Percentiles rank a stretch among this genome's conserved stretches.
phyloP scores from a whole-genome alignment of 1,140 invertebrate species.

The Pteromalus puparum region DNA sequence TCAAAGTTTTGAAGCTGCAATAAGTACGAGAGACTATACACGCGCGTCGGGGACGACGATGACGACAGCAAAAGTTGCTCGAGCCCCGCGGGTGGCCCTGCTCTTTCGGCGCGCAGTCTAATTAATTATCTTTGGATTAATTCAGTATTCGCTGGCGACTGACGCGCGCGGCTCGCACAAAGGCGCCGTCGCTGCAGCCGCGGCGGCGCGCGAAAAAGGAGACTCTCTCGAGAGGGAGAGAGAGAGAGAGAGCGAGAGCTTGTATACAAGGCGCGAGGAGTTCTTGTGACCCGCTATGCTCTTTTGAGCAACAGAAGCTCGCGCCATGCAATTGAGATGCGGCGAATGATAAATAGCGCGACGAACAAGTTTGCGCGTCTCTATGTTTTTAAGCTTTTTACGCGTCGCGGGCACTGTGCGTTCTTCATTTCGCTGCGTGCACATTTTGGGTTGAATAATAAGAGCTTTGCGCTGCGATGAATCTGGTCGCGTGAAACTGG shows the following conservation, averaged over 20 bases:
- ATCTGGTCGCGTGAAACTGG: too few relatives aligned
- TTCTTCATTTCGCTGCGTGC: too few relatives aligned
- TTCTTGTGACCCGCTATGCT: not conserved
- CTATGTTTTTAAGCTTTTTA: too few relatives aligned
- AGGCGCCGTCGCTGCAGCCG: not conserved
- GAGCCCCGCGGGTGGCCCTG: conserved; percentile 37
- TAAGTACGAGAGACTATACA: conserved; percentile 34
- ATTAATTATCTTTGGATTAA: conserved; percentile 63
- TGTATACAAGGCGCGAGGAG: not conserved
- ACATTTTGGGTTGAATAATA: too few relatives aligned
- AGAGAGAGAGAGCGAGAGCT: not conserved
- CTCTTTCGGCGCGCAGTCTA: conserved; percentile 58
- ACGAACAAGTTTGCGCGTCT: not conserved
- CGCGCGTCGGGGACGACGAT: conserved; percentile 26
- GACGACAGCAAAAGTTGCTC: conserved; percentile 51
- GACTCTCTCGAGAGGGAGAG: not conserved
- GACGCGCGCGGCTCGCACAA: conserved; percentile 17
- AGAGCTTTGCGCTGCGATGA: too few relatives aligned
- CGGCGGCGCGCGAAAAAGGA: not conserved
- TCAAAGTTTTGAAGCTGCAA: conserved; percentile 14
- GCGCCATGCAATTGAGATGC: not conserved
- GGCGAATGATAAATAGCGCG: not conserved
- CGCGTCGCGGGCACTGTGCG: too few relatives aligned
- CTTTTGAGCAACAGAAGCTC: not conserved
- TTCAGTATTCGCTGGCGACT: conserved; percentile 56